Conservation (phyloP, 2,797 vertebrate genomes). For the Rhadinocentrus ornatus region DNA sequence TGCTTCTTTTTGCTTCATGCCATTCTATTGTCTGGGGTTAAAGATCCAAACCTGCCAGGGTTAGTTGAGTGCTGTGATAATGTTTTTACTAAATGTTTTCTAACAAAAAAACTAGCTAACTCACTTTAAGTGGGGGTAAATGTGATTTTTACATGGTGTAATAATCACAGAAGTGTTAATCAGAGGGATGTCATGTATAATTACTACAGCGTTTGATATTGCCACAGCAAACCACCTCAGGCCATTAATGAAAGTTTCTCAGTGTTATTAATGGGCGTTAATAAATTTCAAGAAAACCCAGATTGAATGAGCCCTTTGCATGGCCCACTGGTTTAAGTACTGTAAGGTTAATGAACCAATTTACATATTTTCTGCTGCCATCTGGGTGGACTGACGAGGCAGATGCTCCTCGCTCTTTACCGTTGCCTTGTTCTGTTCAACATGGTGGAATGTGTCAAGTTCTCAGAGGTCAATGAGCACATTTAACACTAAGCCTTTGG, state of each 20-base stretch:
- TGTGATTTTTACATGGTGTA: slow-evolving; percentile 65
- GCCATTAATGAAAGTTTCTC: slow-evolving; percentile 77
- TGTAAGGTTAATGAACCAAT: slow-evolving; percentile 86
- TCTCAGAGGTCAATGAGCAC: slow-evolving; percentile 48
- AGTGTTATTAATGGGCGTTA: slow-evolving; percentile 79
- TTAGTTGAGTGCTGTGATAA: slow-evolving; percentile 34
- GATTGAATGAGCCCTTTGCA: slow-evolving; percentile 73
- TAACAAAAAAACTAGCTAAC: slow-evolving; percentile 50
- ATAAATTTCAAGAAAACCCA: slow-evolving; percentile 79
- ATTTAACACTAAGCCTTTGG: slow-evolving; percentile 47
- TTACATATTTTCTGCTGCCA: slow-evolving; percentile 80
- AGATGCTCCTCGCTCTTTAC: slow-evolving; percentile 67
- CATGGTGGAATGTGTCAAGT: slow-evolving; percentile 64
- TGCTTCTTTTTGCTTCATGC: slow-evolving; percentile 41
- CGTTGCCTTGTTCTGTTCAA: slow-evolving; percentile 52
- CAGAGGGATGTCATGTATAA: slow-evolving; percentile 82
- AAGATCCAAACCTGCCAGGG: slow-evolving; percentile 53
- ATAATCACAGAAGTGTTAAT: slow-evolving; percentile 83
- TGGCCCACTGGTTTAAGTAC: slow-evolving; percentile 77
- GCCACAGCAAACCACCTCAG: slow-evolving; percentile 72
- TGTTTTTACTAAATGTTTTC: slow-evolving; percentile 32
- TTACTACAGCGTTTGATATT: slow-evolving; percentile 81
- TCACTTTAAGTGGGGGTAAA: slow-evolving; percentile 35
- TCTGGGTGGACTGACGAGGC: slow-evolving; percentile 75
- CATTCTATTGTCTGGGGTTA: slow-evolving; percentile 64